Conservation (phyloP, 2,797 vertebrate species). For the Eremophila alpestris region DNA sequence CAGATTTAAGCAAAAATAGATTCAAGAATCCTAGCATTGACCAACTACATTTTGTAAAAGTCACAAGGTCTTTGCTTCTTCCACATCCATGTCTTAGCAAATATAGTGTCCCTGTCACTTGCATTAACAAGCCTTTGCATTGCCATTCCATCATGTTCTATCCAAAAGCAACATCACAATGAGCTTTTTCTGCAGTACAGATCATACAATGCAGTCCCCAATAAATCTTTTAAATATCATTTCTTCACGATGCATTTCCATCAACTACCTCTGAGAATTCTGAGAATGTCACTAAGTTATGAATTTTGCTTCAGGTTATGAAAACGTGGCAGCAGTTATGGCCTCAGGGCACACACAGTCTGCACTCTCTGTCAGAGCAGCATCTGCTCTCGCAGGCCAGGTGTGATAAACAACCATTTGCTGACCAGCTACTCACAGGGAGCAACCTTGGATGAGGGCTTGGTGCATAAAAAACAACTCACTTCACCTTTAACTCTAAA, state of each 20-base stretch:
- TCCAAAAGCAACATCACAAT: neutral
- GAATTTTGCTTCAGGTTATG: neutral
- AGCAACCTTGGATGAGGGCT: neutral
- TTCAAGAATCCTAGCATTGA: neutral
- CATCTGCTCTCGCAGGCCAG: neutral
- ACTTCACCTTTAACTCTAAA: neutral
- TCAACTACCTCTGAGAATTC: neutral
- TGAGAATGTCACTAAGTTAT: neutral
- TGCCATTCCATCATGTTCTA: neutral
- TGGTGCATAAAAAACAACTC: neutral
- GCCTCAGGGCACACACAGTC: neutral
- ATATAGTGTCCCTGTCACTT: neutral
- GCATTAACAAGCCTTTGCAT: neutral
- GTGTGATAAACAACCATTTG: neutral
- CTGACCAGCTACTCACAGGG: neutral
- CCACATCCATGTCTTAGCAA: neutral
- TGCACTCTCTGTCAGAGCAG: neutral
- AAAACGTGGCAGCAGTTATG: neutral
- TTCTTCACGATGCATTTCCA: neutral
- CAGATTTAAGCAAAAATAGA: neutral
- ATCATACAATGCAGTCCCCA: neutral
- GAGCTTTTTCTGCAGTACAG: neutral
- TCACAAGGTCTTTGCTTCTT: neutral
- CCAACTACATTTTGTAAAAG: neutral
- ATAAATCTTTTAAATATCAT: neutral